Base-by-base conservation (phyloP, 2,113 vertebrate species). In the Scytalopus superciliaris region DNA sequence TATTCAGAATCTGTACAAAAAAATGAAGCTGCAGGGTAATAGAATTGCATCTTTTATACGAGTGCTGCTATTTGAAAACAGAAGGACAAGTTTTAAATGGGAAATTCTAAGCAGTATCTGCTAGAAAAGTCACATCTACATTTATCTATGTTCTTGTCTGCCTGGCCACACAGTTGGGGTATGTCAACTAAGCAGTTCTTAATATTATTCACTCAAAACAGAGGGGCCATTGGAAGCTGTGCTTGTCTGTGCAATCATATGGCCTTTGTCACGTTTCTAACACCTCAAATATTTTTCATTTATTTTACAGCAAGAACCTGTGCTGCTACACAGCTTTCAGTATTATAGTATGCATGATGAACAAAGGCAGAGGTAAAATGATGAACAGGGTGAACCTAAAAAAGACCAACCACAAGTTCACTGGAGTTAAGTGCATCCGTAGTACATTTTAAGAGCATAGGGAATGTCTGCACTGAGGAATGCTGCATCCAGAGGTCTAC, bases 1-100 rank as follows among this genome's bases (percentile, higher is more conserved):
- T 68, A 90, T 95, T 93, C 90, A 96, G 73, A 87, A 27, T 80
- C 84, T 40, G 40, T 72, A 75, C 57, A 14, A 93, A 95, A 93
- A 86, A 56, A 47, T 42, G 44, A 90, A 94, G 77, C 44, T 57
- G 37, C 60, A 82, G 80, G 49, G 64, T 88, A 94, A 93, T 66
- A 86, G 83, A 90, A 77, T 68, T 78, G 44, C 31, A 76, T 87
- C 82, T 93, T 95, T 95, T 92, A 80, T 77, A 39, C n/a, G 53
- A 72, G 31, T 59, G 66, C 55, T 90, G n/a, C n/a, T 90, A 45
- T 88, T 70, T 84, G 56, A 90, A 95, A 97, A 89, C 49, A 77
- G 59, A 83, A 87, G 40, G 40, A 77, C 23, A 82, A 64, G 31
- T 49, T 82, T 84, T 57, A 86, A 92, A 93, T 53, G 22, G 37